Conservation (phyloP, 2,797 vertebrate genomes). For the Octomys mimax region DNA sequence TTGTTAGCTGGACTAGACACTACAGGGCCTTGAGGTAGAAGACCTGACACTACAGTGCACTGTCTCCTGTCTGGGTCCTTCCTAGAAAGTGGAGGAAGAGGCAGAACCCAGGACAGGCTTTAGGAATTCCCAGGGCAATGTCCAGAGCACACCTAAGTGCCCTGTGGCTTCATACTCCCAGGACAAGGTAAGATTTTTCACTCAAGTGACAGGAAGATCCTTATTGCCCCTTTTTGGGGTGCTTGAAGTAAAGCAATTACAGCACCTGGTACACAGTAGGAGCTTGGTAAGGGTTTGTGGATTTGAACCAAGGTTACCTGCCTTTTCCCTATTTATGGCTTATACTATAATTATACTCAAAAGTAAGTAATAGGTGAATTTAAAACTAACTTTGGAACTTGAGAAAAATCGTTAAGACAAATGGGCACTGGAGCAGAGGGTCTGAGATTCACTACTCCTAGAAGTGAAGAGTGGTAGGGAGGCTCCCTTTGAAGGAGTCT, state of each 20-base stretch:
- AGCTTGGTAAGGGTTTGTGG: not conserved
- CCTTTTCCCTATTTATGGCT: not conserved
- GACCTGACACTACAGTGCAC: not conserved
- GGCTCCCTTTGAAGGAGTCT: not conserved
- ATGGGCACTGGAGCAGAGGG: not conserved
- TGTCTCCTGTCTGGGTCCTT: not conserved
- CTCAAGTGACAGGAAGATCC: not conserved
- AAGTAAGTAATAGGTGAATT: not conserved
- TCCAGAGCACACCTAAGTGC: not conserved
- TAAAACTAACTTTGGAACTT: not conserved
- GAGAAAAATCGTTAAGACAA: not conserved
- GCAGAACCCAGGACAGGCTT: not conserved
- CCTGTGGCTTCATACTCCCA: not conserved
- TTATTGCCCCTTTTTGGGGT: not conserved
- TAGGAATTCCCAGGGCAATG: not conserved
- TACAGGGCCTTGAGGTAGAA: not conserved
- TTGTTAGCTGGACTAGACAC: conserved; percentile 28
- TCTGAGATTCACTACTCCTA: not conserved
- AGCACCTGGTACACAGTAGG: too few relatives aligned
- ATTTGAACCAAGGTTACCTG: not conserved
- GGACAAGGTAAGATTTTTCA: not conserved
- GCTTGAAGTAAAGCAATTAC: not conserved
- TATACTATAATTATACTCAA: not conserved
- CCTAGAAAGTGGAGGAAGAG: not conserved
- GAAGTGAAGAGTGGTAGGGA: not conserved